Conservation (phyloP, 2,888 invertebrate genomes). For the Euphydryas editha region DNA sequence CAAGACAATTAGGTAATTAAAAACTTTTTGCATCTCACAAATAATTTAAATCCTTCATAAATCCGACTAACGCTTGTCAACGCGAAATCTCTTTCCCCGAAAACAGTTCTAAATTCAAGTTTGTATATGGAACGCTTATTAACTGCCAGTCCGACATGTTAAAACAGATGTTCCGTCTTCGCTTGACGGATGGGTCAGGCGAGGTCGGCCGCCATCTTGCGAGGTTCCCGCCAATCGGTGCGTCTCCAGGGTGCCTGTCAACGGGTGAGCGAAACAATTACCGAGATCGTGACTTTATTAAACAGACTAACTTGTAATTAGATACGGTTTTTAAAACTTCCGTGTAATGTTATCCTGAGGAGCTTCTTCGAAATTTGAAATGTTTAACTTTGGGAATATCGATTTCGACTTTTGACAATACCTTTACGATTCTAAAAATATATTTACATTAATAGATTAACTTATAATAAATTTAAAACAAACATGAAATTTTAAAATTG, state of each 20-base stretch:
- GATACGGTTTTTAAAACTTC: slow-evolving; percentile 55
- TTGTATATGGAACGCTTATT: slow-evolving; percentile 66
- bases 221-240: slow-evolving; percentile 71
- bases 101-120: slow-evolving; percentile 51
- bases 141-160: slow-evolving; percentile 74
- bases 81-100: slow-evolving; percentile 44
- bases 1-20: slow-evolving; percentile 42
- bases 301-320: slow-evolving; percentile 64
- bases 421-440: neutral
- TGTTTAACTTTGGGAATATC: neutral
- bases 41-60: slow-evolving; percentile 46
- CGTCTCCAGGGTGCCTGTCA: slow-evolving; percentile 71
- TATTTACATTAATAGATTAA: neutral
- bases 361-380: neutral
- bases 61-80: slow-evolving; percentile 46
- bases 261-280: slow-evolving; percentile 74
- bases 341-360: slow-evolving; percentile 11
- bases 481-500: neutral
- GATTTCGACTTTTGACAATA: neutral
- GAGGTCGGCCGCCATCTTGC: slow-evolving; percentile 78
- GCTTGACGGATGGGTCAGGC: slow-evolving; percentile 79
- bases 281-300: slow-evolving; percentile 67
- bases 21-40: slow-evolving; percentile 41
- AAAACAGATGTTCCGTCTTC: slow-evolving; percentile 80
- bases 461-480: neutral